Percentiles rank a stretch among this genome's conserved stretches.
These are phyloP conservation scores for Gibbula magus DNA, from an alignment of 2,888 invertebrate species.

Conservation along the genomic window DNA sequence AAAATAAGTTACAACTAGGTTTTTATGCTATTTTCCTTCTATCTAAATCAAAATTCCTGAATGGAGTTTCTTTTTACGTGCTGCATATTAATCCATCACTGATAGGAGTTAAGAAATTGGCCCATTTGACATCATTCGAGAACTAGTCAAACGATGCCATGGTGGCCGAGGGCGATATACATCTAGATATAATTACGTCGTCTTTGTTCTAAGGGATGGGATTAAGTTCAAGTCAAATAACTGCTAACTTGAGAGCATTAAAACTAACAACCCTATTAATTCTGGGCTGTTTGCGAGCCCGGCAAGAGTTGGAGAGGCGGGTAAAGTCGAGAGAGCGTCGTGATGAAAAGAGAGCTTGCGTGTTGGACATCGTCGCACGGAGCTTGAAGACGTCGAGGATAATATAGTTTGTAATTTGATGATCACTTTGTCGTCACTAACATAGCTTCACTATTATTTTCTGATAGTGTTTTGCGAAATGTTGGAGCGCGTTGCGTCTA, in stretches of 20 bases:
- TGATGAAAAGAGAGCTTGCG: conserved; percentile 9
- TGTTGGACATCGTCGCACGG: background rate
- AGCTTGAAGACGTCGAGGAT: background rate
- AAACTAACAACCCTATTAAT: conserved; percentile 17
- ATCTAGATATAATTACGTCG: conserved; percentile 13
- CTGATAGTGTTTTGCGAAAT: conserved; percentile 22
- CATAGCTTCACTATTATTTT: background rate
- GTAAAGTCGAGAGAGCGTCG: background rate
- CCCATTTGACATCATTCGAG: background rate
- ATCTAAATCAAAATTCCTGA: conserved; percentile 10
- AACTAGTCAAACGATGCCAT: background rate
- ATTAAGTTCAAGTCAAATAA: conserved; percentile 16
- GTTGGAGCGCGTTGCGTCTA: background rate
- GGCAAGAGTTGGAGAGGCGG: background rate
- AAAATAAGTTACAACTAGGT: background rate
- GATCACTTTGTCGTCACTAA: conserved; percentile 7
- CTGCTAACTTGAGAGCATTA: conserved; percentile 7
- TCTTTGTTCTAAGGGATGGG: conserved; percentile 12
- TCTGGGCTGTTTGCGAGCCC: background rate
- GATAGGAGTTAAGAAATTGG: background rate
- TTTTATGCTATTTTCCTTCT: background rate
- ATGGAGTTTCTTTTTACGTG: conserved; percentile 20
- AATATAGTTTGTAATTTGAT: conserved; percentile 14
- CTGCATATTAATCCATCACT: conserved; percentile 1
- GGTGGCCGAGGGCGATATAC: background rate